Evolutionary conservation across 2,113 vertebrate genomes (phyloP), one percentile per base, ranked within the genome.

Genomic region (Tympanuchus pallidicinctus): DNA sequence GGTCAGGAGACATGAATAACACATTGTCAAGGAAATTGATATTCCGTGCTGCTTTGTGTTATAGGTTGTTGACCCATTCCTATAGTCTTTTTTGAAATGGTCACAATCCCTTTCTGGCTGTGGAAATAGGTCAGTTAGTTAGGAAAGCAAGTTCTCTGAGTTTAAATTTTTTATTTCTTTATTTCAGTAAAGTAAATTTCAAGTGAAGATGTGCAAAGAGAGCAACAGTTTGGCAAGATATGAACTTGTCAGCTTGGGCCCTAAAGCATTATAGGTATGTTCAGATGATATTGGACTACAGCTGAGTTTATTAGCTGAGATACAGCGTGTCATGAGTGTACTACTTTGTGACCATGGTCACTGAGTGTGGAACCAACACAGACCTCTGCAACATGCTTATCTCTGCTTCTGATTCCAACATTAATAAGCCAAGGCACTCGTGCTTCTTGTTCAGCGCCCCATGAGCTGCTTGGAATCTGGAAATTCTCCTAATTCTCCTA

Each of bases 291-390:
- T 45, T 71, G 57, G 43, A 21, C 69, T 71, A 66, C 79, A 84
- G 45, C 50, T 48, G 8, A 57, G 30, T 25, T 83, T 84, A 47
- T 65, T 45, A 48, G 52, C 27, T 76, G 13, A 30, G 22, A 22
- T 56, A 34, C 13, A 30, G 2, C 5, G 16, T 45, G 15, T 54
- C 4, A 0, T 42, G 11, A 73, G n/a, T 8, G 12, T 47, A 9
- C 16, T 28, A 17, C 13, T 43, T 63, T 4, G 0, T 47, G 66
- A 67, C 42, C 57, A 8, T 4, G 5, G 32, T 52, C 1, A 0
- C 40, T 57, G 2, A 1, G 2, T 0, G 0, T 40, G 40, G 47
- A 63, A 47, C 38, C 36, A 67, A 4, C 11, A n/a, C 40, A 32
- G 70, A 7, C 47, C 10, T 57, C 59, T 36, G 40, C 47, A 52